These are phyloP conservation scores for Micrasema minimum DNA, from an alignment of 1,140 invertebrate species.

Conservation along the genomic window DNA sequence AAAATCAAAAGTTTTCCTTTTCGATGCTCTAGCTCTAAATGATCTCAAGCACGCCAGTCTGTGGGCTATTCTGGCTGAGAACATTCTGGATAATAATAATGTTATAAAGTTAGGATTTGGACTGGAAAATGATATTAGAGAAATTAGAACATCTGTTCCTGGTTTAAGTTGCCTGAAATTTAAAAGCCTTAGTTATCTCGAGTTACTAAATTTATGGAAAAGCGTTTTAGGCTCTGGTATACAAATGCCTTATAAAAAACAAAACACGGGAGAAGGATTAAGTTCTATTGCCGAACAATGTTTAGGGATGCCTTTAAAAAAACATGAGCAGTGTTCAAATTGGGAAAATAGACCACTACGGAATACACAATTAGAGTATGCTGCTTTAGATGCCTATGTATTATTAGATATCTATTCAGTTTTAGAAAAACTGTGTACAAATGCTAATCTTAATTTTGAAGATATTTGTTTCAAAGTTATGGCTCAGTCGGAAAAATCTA, in stretches of 20 bases:
- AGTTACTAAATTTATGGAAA: conserved; percentile 46
- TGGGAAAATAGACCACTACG: conserved; percentile 82
- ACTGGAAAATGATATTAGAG: conserved; percentile 47
- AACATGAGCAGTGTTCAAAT: conserved; percentile 83
- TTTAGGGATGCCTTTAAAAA: conserved; percentile 75
- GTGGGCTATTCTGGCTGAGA: conserved; percentile 65
- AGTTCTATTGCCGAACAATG: conserved; percentile 75
- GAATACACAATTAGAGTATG: conserved; percentile 77
- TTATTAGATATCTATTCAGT: conserved; percentile 75
- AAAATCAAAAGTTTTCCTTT: conserved; percentile 69
- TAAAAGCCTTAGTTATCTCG: conserved; percentile 45
- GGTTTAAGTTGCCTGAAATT: conserved; percentile 43
- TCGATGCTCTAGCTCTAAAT: conserved; percentile 71
- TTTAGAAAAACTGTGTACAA: conserved; percentile 61
- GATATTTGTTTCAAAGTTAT: conserved; percentile 65
- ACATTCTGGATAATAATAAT: conserved; percentile 69
- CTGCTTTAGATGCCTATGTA: conserved; percentile 80
- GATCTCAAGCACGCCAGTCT: conserved; percentile 58
- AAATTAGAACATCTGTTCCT: conserved; percentile 46
- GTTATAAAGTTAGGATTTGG: conserved; percentile 70
- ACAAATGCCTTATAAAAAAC: conserved; percentile 38
- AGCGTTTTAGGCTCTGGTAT: conserved; percentile 24
- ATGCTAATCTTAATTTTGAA: conserved; percentile 64
- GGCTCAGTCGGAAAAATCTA: conserved; percentile 56
- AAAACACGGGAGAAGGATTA: conserved; percentile 57